A percentile compares a stretch with the other conserved stretches of the same genome.
Evolutionary conservation across 1,140 invertebrate species (phyloP).

Genomic region (Nautilus pompilius): DNA sequence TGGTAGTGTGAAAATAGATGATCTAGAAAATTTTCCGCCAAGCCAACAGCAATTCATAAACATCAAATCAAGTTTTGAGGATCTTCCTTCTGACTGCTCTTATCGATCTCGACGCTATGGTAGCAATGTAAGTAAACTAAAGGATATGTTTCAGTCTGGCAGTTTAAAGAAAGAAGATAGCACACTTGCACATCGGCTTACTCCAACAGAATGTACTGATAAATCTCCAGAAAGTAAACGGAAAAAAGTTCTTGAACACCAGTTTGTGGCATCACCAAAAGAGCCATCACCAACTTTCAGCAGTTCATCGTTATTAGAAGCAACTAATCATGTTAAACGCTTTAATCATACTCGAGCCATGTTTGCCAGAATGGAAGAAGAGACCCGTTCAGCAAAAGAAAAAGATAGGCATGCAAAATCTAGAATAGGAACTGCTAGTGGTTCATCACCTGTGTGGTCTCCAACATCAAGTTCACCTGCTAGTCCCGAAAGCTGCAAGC

Average conservation of each 20-base stretch:
- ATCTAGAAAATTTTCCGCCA: constrained; percentile 10
- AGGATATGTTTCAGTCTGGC: constrained; percentile 31
- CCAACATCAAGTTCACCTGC: constrained; percentile 17
- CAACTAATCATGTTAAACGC: constrained; percentile 55
- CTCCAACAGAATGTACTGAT: constrained; percentile 6
- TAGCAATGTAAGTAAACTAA: constrained; percentile 35
- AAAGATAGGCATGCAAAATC: constrained; percentile 23
- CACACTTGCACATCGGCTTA: background rate
- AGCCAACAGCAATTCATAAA: constrained; percentile 6
- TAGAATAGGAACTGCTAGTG: constrained; percentile 55
- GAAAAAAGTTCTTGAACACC: constrained; percentile 11
- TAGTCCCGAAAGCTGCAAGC: constrained; percentile 16
- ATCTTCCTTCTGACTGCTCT: background rate
- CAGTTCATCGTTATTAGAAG: constrained; percentile 18
- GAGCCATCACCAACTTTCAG: background rate
- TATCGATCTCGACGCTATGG: constrained; percentile 14
- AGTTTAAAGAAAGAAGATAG: constrained; percentile 2
- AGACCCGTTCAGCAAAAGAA: constrained; percentile 43
- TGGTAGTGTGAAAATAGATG: constrained; percentile 17
- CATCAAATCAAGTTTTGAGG: constrained; percentile 16
- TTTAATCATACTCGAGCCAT: constrained; percentile 90
- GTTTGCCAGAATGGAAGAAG: constrained; percentile 81
- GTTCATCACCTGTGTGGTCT: constrained; percentile 23
- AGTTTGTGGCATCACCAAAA: background rate
- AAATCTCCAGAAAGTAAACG: constrained; percentile 28